Evolutionary conservation across 1,140 invertebrate species (phyloP), one percentile per base, ranked within the genome.

Genomic region (Zaprionus vittiger): DNA sequence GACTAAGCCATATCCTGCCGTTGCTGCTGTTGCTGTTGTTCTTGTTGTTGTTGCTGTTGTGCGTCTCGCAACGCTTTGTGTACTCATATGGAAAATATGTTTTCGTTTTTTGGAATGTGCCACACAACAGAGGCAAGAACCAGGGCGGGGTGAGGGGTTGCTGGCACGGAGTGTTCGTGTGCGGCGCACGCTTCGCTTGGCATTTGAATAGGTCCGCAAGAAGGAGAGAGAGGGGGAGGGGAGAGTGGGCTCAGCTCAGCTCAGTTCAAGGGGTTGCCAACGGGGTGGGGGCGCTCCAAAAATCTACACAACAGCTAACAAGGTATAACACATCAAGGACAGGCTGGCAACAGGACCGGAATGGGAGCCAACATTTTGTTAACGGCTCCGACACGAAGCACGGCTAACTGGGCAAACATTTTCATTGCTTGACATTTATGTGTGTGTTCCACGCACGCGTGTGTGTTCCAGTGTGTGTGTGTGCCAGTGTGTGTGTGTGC

Each of bases 41-140:
- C 22, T 1, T 75, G 34, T 22, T 44, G 31, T 4, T 73, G 70
- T 17, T 65, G 63, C 38, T 49, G 66, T 62, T 67, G 83, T 85
- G 79, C 70, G 71, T 78, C 71, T 79, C 66, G 73, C 73, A 73
- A 77, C 79, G 80, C 83, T 87, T 87, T 87, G 84, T 87, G 83
- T 83, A 75, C 77, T 87, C 83, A 78, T 78, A 87, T 87, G 83
- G 83, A 83, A 87, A 87, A 87, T 87, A 87, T 87, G 83, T 87
- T 87, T 87, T 87, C 83, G 73, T 87, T 87, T 87, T 80, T 77
- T 80, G 83, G 83, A 87, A 86, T 87, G 68, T 87, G 68, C 79
- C 83, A 82, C 75, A 85, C 65, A 81, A 74, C 60, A 38, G 57
- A 26, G 24, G 26, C n/a, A 20, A 14, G 20, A 61, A 20, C 7